Evolutionary conservation across 2,113 vertebrate species (phyloP).

Genomic region (Mystacornis crossleyi): DNA sequence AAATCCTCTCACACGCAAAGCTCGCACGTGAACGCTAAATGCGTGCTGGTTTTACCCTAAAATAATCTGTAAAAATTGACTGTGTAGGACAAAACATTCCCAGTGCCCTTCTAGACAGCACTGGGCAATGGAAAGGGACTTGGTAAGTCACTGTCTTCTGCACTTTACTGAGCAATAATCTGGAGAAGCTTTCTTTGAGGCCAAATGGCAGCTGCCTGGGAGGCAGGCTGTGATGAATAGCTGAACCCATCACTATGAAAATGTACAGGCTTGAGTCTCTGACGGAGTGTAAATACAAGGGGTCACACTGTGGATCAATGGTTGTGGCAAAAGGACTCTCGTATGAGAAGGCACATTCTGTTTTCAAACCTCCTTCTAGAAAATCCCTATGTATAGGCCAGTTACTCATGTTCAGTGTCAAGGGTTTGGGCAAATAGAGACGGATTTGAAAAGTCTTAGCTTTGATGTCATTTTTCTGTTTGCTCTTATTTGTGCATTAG

Average conservation of each 20-base stretch:
- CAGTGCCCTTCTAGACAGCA: background rate
- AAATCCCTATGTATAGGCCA: background rate
- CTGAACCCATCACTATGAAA: background rate
- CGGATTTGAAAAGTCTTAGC: background rate
- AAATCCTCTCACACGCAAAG: background rate
- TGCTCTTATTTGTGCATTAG: background rate
- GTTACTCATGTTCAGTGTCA: background rate
- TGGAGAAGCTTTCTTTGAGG: background rate
- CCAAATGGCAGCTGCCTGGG: background rate
- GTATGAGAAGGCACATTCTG: background rate
- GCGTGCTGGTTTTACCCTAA: background rate
- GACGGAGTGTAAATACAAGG: background rate
- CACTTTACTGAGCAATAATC: background rate
- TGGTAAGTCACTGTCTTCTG: background rate
- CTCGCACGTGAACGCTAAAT: background rate
- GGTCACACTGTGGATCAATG: background rate
- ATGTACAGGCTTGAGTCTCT: background rate
- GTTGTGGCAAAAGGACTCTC: background rate
- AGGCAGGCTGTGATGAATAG: background rate
- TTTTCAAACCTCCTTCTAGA: background rate
- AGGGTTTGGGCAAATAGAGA: background rate
- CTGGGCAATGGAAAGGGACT: background rate
- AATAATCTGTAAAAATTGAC: background rate
- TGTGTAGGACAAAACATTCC: background rate
- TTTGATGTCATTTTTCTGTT: background rate